Evolutionary conservation across 2,888 invertebrate genomes (phyloP), one percentile per base, ranked within the genome.

Genomic region (Galeopsomyia nigrocyanea): DNA sequence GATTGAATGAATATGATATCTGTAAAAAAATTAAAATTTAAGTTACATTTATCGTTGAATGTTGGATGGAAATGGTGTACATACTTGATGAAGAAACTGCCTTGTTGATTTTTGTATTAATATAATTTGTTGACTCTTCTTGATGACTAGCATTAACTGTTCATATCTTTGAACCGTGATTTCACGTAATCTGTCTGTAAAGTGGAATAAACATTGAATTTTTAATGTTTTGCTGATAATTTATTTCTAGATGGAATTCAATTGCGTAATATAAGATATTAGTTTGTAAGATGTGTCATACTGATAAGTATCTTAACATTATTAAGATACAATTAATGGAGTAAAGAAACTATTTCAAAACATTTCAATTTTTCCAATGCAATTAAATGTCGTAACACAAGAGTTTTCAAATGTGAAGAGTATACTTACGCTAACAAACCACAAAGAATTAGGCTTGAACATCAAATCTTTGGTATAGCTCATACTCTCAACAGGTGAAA

Each of bases 351-450:
- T 26, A 5, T 26, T 26, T 26, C 2, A 3, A 26, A 26, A 26
- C 5, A 26, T 26, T 26, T 2, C 2, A 5, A 2, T 26, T 26
- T 26, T 26, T 26, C 26, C 26, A 26, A 26, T 26, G 5, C 5
- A 26, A 26, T 5, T 26, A 26, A 26, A 26, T 26, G 2, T 21
- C 64, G 22, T 56, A 47, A 66, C 19, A 19, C 13, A 56, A 26
- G 26, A 26, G 26, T 26, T 26, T 26, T 26, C 5, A 66, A 31
- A 46, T 26, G 46, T 10, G 7, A 39, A 39, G 10, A 13, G 7
- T 10, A 55, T 80, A 89, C 91, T 88, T 88, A 96, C 95, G 74
- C 92, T 90, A 75, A 92, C 92, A 88, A 96, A 96, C 95, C 96
- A 96, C 80, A 89, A 91, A 0, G 93, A 91, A 73, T 92, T 88